A percentile compares a stretch with the other conserved stretches of the same genome.
Conservation (phyloP, 2,797 vertebrate species). For the Acridotheres tristis region DNA sequence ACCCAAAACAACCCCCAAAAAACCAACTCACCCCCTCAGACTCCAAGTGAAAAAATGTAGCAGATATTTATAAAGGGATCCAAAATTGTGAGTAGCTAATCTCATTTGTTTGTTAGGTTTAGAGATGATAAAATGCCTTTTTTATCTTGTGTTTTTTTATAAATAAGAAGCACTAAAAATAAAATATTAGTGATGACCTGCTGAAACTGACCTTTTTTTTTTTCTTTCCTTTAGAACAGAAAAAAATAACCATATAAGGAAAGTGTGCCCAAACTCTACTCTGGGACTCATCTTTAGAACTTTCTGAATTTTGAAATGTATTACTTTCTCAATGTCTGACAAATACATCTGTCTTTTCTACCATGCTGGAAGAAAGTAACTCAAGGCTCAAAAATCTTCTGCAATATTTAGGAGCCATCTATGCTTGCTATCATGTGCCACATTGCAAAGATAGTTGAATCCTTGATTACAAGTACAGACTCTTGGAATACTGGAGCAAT, state of each 20-base stretch:
- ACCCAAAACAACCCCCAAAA: neutral
- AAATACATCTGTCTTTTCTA: neutral
- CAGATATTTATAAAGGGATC: neutral
- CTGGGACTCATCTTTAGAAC: neutral
- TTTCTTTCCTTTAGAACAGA: neutral
- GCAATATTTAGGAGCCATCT: slow-evolving; percentile 9
- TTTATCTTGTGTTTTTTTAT: neutral
- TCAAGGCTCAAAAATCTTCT: neutral
- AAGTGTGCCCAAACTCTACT: neutral
- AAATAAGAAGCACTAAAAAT: neutral
- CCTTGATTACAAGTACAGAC: neutral
- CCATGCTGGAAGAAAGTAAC: neutral
- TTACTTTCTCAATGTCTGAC: neutral
- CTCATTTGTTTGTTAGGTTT: neutral
- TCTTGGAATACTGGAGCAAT: neutral
- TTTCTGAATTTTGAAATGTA: neutral
- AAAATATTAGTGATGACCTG: neutral
- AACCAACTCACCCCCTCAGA: neutral
- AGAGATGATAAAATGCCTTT: neutral
- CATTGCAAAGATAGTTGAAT: neutral
- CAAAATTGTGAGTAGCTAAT: neutral
- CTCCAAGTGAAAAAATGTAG: neutral
- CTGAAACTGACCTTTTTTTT: neutral
- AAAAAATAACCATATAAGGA: neutral
- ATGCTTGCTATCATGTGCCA: neutral